Conservation (phyloP, 2,113 vertebrate genomes). For the Thomomys bottae region DNA sequence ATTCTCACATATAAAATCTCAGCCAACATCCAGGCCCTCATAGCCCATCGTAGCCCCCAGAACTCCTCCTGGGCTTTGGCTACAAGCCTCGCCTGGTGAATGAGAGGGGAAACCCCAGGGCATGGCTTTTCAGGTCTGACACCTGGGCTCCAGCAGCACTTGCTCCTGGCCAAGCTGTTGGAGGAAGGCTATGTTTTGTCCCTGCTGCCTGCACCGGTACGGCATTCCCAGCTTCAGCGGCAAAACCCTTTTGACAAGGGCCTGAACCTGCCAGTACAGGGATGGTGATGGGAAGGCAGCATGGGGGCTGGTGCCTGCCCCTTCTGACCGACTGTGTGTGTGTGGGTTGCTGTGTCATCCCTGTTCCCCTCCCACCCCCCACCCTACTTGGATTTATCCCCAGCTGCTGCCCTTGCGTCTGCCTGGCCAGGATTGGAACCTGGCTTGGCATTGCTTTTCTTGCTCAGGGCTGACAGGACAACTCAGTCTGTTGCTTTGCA, state of each 20-base stretch:
- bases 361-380: neutral
- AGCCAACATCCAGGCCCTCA: neutral
- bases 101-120: accelerated
- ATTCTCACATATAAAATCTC: neutral
- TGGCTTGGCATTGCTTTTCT: neutral
- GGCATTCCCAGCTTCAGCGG: neutral
- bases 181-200: accelerated
- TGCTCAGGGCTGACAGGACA: accelerated
- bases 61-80: neutral
- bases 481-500: neutral
- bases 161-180: accelerated
- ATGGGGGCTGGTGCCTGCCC: neutral
- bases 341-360: neutral
- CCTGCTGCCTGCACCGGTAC: neutral
- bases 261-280: neutral
- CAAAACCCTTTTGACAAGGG: neutral
- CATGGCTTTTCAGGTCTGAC: neutral
- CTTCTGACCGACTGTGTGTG: neutral
- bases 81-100: neutral
- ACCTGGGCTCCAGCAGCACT: neutral
- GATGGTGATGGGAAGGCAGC: neutral
- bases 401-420: neutral
- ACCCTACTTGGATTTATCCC: neutral
- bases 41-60: neutral
- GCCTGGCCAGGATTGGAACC: neutral